phyloP scores from a whole-genome alignment of 1,140 invertebrate genomes.

The Orussus abietinus region DNA sequence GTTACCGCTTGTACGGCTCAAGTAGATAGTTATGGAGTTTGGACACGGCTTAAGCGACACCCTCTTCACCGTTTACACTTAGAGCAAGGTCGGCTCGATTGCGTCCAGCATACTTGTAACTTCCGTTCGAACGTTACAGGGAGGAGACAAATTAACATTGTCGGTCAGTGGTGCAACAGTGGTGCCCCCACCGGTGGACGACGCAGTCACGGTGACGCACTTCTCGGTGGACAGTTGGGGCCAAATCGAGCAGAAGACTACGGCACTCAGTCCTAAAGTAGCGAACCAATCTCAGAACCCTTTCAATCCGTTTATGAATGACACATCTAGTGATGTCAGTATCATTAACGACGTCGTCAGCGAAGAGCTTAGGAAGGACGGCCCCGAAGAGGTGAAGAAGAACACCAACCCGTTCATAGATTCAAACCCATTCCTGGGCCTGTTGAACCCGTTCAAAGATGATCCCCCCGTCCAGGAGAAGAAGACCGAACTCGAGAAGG shows the following conservation, averaged over 20 bases:
- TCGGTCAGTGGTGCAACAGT: slow-evolving; percentile 52
- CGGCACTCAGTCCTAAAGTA: slow-evolving; percentile 42
- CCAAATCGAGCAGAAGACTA: slow-evolving; percentile 49
- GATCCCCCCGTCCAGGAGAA: slow-evolving; percentile 32
- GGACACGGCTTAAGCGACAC: too few relatives aligned
- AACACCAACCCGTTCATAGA: slow-evolving; percentile 58
- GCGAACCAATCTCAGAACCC: slow-evolving; percentile 47
- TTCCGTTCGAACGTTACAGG: too few relatives aligned
- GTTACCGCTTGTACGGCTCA: slow-evolving; percentile 3
- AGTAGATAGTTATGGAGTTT: too few relatives aligned
- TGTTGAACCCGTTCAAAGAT: slow-evolving; percentile 50
- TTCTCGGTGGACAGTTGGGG: slow-evolving; percentile 51
- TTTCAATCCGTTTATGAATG: slow-evolving; percentile 49
- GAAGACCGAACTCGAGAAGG: slow-evolving; percentile 27
- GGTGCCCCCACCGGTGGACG: slow-evolving; percentile 36
- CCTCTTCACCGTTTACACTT: too few relatives aligned
- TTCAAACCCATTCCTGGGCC: slow-evolving; percentile 54
- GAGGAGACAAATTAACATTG: slow-evolving; percentile 72
- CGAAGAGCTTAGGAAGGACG: slow-evolving; percentile 20
- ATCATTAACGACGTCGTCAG: slow-evolving; percentile 15
- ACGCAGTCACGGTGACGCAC: slow-evolving; percentile 50
- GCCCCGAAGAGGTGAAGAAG: slow-evolving; percentile 42
- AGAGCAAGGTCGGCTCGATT: too few relatives aligned
- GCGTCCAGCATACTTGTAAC: too few relatives aligned
- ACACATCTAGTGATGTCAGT: too few relatives aligned